Conservation (phyloP, 2,797 vertebrate species). For the Pitangus sulphuratus region DNA sequence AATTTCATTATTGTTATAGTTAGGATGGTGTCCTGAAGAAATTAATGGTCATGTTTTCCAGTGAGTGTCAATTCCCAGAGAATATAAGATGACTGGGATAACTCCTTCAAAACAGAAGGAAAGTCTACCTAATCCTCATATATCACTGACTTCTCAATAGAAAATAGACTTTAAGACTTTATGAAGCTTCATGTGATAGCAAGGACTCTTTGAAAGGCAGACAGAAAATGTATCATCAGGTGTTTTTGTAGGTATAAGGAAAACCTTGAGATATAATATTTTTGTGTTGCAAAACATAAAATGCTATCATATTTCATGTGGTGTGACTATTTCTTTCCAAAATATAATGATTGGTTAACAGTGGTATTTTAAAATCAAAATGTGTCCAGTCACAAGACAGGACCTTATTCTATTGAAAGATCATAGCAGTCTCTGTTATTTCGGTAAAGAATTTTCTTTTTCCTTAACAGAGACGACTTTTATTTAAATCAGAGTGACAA, state of each 20-base stretch:
- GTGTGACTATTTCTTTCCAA: neutral
- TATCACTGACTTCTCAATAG: neutral
- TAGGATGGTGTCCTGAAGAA: neutral
- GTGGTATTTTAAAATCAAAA: neutral
- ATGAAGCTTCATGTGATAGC: neutral
- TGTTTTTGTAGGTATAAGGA: neutral
- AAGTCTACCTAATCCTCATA: neutral
- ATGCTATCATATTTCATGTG: too few relatives aligned
- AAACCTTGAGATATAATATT: neutral
- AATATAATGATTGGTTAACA: neutral
- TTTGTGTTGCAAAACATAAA: neutral
- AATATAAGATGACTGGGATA: neutral
- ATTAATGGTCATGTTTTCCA: neutral
- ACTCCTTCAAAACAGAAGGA: neutral
- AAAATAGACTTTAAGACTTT: neutral
- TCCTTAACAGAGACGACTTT: neutral
- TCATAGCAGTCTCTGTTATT: neutral
- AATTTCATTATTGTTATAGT: neutral
- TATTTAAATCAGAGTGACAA: neutral
- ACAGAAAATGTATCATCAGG: neutral
- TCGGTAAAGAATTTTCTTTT: neutral
- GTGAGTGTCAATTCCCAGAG: neutral
- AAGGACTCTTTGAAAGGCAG: neutral
- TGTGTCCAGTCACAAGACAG: neutral
- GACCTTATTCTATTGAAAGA: neutral